phyloP scores from a whole-genome alignment of 1,140 invertebrate species.

The Drosophila ironensis region DNA sequence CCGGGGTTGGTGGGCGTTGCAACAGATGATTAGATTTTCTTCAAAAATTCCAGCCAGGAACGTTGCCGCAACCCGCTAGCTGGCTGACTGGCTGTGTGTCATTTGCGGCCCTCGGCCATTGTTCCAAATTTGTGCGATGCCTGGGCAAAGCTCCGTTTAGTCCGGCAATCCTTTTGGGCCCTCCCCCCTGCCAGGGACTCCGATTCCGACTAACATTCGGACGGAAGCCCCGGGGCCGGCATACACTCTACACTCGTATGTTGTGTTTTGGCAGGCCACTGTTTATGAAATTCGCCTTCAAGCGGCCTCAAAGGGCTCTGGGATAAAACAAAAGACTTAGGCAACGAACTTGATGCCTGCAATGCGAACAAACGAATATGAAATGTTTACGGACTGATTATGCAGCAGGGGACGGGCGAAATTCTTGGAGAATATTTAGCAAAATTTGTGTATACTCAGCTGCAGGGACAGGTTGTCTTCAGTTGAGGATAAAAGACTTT shows the following conservation, averaged over 20 bases:
- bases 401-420: not conserved
- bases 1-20: slow-evolving; percentile 54
- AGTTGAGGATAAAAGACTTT: too few relatives aligned
- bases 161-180: slow-evolving; percentile 24
- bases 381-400: slow-evolving; percentile 19
- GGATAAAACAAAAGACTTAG: slow-evolving; percentile 66
- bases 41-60: slow-evolving; percentile 63
- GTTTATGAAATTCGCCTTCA: slow-evolving; percentile 43
- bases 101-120: slow-evolving; percentile 52
- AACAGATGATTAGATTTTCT: slow-evolving; percentile 81
- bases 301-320: slow-evolving; percentile 1
- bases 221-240: slow-evolving; percentile 59
- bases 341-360: slow-evolving; percentile 45
- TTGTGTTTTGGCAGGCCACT: slow-evolving; percentile 46
- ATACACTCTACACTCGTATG: too few relatives aligned
- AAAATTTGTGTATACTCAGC: not conserved
- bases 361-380: slow-evolving; percentile 10
- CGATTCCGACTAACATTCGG: slow-evolving; percentile 37
- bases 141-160: slow-evolving; percentile 70
- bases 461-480: too few relatives aligned
- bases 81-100: slow-evolving; percentile 34
- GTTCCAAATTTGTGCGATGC: slow-evolving; percentile 58
- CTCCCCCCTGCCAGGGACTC: slow-evolving; percentile 25
- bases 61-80: too few relatives aligned
- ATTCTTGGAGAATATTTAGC: not conserved